Evolutionary conservation across 53 echinoderm and acorn worm species (phyloP).

Genomic region (Hippasteria phrygiana): DNA sequence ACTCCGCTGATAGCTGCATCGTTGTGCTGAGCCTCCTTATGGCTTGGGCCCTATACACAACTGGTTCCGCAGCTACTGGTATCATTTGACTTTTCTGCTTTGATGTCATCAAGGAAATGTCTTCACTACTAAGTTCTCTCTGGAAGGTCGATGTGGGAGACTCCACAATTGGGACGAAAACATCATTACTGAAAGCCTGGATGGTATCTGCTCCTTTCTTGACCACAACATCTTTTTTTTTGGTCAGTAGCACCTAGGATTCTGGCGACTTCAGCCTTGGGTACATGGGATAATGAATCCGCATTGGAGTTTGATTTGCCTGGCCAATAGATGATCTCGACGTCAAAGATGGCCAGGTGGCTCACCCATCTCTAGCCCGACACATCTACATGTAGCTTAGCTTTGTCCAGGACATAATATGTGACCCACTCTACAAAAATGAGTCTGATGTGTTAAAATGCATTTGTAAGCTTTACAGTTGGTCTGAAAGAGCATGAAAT

Average conservation of each 20-base stretch:
- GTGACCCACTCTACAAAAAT: no score
- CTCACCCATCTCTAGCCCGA: slow-evolving; percentile 22
- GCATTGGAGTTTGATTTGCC: slow-evolving; percentile 34
- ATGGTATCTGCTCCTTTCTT: background rate
- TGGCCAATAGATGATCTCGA: slow-evolving; percentile 14
- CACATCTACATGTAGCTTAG: slow-evolving; percentile 26
- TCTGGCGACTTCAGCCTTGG: background rate
- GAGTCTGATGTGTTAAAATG: no score
- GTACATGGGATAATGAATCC: background rate
- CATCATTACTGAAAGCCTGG: background rate
- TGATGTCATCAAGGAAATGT: background rate
- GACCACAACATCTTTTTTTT: background rate
- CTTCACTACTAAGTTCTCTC: background rate
- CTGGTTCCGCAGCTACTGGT: background rate
- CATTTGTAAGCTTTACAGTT: no score
- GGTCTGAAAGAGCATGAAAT: no score
- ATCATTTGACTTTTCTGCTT: background rate
- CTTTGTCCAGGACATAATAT: background rate
- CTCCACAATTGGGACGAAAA: background rate
- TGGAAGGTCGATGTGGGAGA: background rate
- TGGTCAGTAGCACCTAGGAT: background rate
- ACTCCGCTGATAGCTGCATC: slow-evolving; percentile 14
- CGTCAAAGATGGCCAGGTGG: slow-evolving; percentile 5
- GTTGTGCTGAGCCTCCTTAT: slow-evolving; percentile 7
- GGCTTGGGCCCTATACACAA: background rate